Evolutionary conservation across 2,888 invertebrate species (phyloP).

Genomic region (Drosophila bunnanda): DNA sequence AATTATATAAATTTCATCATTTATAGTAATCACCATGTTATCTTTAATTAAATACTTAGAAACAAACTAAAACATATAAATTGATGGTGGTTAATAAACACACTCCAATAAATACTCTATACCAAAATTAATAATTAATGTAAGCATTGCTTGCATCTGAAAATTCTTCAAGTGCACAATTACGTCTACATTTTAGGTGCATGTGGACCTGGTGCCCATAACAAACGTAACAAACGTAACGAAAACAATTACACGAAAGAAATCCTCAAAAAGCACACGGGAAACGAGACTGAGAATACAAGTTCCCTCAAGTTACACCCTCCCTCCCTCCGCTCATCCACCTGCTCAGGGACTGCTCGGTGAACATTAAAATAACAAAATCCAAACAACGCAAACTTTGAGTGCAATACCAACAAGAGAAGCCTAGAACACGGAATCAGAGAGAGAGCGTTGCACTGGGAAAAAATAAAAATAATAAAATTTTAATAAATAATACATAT

Average conservation of each 20-base stretch:
- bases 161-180: constrained; percentile 57
- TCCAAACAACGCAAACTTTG: constrained; percentile 78
- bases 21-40: neutral
- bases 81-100: no score
- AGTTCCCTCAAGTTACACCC: constrained; percentile 6
- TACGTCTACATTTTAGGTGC: constrained; percentile 60
- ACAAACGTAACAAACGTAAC: constrained; percentile 64
- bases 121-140: no score
- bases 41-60: neutral
- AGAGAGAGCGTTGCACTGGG: constrained; percentile 23
- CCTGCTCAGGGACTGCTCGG: constrained; percentile 34
- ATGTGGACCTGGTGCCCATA: constrained; percentile 66
- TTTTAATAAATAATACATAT: neutral
- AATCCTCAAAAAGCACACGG: constrained; percentile 71
- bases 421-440: constrained; percentile 16
- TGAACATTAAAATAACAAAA: constrained; percentile 73
- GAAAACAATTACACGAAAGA: constrained; percentile 76
- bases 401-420: constrained; percentile 60
- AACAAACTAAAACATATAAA: neutral
- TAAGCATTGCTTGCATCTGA: neutral
- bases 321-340: constrained; percentile 3
- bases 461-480: neutral
- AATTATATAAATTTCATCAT: neutral
- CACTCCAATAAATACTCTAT: no score
- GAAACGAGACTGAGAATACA: constrained; percentile 51